phyloP scores from a whole-genome alignment of 2,113 vertebrate species.

The Protomyctophum bolini region DNA sequence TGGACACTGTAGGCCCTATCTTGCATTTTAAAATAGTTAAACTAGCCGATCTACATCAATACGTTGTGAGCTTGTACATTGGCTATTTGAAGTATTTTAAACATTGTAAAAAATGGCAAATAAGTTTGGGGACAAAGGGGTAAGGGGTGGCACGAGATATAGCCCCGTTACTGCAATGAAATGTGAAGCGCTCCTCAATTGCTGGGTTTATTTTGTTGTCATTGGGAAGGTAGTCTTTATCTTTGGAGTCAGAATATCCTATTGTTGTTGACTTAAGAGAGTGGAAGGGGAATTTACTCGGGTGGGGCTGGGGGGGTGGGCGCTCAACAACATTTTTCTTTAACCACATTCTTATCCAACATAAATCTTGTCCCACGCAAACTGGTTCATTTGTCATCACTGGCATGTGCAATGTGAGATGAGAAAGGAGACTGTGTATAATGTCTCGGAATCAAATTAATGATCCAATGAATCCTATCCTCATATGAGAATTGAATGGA shows the following conservation, averaged over 20 bases:
- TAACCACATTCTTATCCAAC: constrained; percentile 1
- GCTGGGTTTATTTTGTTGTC: constrained; percentile 24
- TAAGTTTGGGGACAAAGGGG: too few species aligned
- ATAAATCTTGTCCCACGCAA: constrained; percentile 51
- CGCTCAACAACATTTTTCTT: background rate
- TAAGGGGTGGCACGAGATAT: too few species aligned
- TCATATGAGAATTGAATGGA: background rate
- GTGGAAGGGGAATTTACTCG: constrained; percentile 24
- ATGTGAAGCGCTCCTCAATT: background rate
- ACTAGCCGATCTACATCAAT: too few species aligned
- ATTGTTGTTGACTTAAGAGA: background rate
- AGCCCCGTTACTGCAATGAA: constrained; percentile 12
- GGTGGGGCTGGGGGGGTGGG: constrained; percentile 3
- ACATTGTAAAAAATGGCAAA: too few species aligned
- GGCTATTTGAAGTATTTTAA: too few species aligned
- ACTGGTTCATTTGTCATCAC: constrained; percentile 38
- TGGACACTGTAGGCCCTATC: too few species aligned
- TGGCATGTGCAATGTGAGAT: constrained; percentile 5
- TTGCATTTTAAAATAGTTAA: too few species aligned
- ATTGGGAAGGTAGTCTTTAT: constrained; percentile 37
- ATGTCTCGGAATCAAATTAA: constrained; percentile 22
- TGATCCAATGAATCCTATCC: background rate
- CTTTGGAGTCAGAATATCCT: constrained; percentile 22
- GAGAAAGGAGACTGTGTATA: constrained; percentile 35
- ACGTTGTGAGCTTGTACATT: too few species aligned